Evolutionary conservation across 37 sponge, comb jelly and placozoan genomes (phyloP).

Genomic region (Haliclona indistincta): DNA sequence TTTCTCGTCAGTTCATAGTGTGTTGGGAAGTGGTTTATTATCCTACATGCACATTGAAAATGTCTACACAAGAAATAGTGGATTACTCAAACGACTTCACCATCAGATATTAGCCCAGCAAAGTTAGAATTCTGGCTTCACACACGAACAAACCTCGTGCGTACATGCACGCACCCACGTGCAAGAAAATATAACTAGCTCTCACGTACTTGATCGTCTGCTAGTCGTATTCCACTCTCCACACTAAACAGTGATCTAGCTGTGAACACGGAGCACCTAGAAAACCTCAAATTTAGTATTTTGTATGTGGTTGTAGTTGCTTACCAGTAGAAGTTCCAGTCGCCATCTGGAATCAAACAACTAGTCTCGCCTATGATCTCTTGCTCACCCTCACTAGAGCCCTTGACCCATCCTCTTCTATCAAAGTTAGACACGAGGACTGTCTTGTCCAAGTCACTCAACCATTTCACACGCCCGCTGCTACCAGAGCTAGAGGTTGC

Average conservation of each 20-base stretch:
- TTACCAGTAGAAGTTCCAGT: conserved; percentile 99
- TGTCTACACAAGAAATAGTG: no score
- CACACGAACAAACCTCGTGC: no score
- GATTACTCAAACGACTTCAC: no score
- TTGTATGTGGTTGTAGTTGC: conserved; percentile 10
- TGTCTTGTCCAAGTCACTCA: conserved; percentile 89
- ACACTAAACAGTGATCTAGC: conserved; percentile 83
- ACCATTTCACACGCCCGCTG: conserved; percentile 77
- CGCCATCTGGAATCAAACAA: conserved; percentile 67
- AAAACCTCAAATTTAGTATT: neutral
- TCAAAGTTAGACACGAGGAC: conserved; percentile 90
- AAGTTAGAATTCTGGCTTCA: no score
- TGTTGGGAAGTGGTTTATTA: conserved; percentile 95
- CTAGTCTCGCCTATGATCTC: neutral
- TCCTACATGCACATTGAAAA: no score
- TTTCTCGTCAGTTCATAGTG: conserved; percentile 97
- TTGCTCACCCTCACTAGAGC: conserved; percentile 54
- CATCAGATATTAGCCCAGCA: no score
- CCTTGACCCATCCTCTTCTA: conserved; percentile 92
- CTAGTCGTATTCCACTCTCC: conserved; percentile 86
- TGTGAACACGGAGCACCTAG: conserved; percentile 84
- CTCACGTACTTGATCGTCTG: conserved; percentile 98
- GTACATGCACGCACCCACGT: no score
- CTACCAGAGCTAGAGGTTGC: no score
- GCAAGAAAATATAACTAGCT: no score